phyloP scores from a whole-genome alignment of 2,113 vertebrate genomes.

The Hippoglossus stenolepis region DNA sequence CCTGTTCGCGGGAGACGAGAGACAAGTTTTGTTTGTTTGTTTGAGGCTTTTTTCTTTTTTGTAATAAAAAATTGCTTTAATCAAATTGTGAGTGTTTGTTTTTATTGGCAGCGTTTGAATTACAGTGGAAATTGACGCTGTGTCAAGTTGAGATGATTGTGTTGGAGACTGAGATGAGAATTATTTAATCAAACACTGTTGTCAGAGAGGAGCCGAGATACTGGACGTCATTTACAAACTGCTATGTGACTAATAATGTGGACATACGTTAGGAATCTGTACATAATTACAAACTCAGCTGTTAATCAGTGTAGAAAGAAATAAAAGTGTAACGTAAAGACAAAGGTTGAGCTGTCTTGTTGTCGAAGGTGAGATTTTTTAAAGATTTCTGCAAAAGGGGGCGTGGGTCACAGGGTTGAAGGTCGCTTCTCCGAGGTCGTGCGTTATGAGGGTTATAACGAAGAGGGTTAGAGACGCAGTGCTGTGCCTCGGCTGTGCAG shows the following conservation, averaged over 20 bases:
- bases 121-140: not conserved
- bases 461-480: conserved; percentile 31
- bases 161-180: conserved; percentile 6
- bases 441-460: not conserved
- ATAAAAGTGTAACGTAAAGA: too few species aligned
- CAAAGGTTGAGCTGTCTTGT: too few species aligned
- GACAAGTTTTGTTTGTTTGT: not conserved
- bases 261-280: not conserved
- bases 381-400: too few species aligned
- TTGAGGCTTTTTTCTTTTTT: too few species aligned
- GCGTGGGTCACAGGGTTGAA: too few species aligned
- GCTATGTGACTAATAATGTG: too few species aligned
- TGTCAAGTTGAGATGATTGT: not conserved
- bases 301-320: too few species aligned
- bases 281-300: too few species aligned
- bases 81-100: not conserved
- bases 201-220: not conserved
- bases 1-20: not conserved
- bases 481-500: not conserved
- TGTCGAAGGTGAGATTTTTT: not conserved
- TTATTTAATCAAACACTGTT: conserved; percentile 1
- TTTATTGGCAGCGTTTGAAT: not conserved
- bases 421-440: not conserved
- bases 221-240: too few species aligned
- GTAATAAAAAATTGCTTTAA: not conserved